Evolutionary conservation across 2,888 invertebrate species (phyloP).

Genomic region (Cremastinae sp.): DNA sequence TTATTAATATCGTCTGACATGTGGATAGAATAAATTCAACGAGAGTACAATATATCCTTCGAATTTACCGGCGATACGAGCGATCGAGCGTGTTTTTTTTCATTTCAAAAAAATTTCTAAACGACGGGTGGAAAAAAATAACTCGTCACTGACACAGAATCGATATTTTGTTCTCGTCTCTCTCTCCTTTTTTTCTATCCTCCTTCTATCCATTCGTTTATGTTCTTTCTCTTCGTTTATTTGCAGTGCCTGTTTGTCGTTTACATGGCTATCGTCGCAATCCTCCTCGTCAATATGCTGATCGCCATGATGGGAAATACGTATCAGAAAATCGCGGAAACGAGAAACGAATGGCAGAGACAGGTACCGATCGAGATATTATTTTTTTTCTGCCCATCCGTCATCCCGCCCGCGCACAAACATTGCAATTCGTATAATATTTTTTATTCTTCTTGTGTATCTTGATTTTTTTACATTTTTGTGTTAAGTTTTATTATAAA

Average conservation of each 20-base stretch:
- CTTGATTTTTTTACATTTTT: too few species aligned
- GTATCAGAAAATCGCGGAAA: conserved; percentile 98
- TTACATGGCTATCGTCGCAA: conserved; percentile 98
- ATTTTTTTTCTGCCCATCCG: not conserved
- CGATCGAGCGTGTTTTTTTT: conserved; percentile 11
- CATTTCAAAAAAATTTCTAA: conserved; percentile 12
- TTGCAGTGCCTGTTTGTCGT: conserved; percentile 93
- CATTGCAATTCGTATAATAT: too few species aligned
- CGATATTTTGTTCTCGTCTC: not conserved
- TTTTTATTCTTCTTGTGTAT: too few species aligned
- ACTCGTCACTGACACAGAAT: not conserved
- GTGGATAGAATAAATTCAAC: conserved; percentile 25
- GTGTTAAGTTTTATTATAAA: too few species aligned
- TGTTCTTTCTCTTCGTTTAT: conserved; percentile 45
- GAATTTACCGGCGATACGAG: conserved; percentile 37
- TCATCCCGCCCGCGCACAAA: not conserved
- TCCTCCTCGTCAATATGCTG: conserved; percentile 97
- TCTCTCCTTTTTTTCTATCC: not conserved
- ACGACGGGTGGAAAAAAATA: conserved; percentile 3
- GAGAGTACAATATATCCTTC: conserved; percentile 40
- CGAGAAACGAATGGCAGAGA: conserved; percentile 98
- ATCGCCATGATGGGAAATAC: conserved; percentile 99
- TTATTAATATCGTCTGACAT: conserved; percentile 21
- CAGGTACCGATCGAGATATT: conserved; percentile 81
- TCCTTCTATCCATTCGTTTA: conserved; percentile 29